Base-by-base conservation (phyloP, 1,140 invertebrate species). In the Hermetia illucens region DNA sequence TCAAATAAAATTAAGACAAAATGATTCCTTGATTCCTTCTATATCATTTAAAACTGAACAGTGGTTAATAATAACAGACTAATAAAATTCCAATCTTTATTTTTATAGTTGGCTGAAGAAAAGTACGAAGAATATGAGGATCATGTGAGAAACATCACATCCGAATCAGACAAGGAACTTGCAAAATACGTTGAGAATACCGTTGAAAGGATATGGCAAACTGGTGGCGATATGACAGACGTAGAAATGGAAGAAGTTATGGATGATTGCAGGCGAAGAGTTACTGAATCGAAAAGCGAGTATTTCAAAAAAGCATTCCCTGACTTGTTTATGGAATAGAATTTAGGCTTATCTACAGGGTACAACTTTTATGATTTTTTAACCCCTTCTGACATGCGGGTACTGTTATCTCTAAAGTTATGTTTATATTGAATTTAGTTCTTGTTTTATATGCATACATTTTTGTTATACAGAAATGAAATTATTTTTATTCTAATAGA, bases 121-220 rank as follows among this genome's bases (percentile, higher is more conserved):
- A 47, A 57, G 10, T 59, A 59, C 33, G 49, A 55, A 19, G 56
- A 59, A 42, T 59, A 55, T 17, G 56, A 59, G 40, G 56, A 59
- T 40, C 52, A 59, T 25, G 45, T 56, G 46, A 49, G 41, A 2
- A 45, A 36, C n/a, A 55, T 57, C 33, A 51, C 56, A 34, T 50
- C 33, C 16, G 19, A 49, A 25, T 48, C 48, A 22, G 56, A 59
- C 37, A 56, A 58, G 21, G 48, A 39, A 3, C 24, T 55, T 15
- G 37, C 56, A 5, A 52, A 53, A 20, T 55, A 55, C 36, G 52
- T 59, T 15, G 44, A 55, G 44, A 43, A 49, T 20, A 53, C 53
- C 19, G 46, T 59, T 17, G 48, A 56, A 20, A 47, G 55, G 35
- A 29, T 59, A 16, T 53, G 52, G 3, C 53, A 48, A 1, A 44